Percentiles rank a stretch among this genome's conserved stretches.
Evolutionary conservation across 2,113 vertebrate genomes (phyloP).

Genomic region (Uropsilus gracilis): DNA sequence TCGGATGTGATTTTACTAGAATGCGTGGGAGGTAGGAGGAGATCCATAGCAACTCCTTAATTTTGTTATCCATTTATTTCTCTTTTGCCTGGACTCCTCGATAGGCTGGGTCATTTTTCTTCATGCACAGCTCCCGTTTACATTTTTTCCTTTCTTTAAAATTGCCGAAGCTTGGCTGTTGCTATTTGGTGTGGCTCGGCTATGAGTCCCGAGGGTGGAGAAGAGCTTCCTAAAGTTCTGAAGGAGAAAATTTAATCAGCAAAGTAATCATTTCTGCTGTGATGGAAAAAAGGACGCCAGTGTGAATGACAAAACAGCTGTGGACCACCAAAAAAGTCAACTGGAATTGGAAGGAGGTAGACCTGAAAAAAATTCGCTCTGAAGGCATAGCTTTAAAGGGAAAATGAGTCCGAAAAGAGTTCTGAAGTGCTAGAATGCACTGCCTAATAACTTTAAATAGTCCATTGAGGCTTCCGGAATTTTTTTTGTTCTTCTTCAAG

Average conservation of each 20-base stretch:
- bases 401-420: conserved; percentile 85
- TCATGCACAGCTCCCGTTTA: neutral
- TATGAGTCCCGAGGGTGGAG: conserved; percentile 64
- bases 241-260: conserved; percentile 87
- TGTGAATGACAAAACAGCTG: conserved; percentile 81
- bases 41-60: neutral
- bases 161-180: conserved; percentile 17
- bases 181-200: conserved; percentile 36
- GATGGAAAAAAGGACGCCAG: conserved; percentile 69
- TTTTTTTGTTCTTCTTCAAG: conserved; percentile 90
- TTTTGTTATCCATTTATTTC: conserved; percentile 10
- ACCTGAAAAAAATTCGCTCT: conserved; percentile 83
- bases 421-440: conserved; percentile 86
- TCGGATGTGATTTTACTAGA: neutral
- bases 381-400: conserved; percentile 84
- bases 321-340: conserved; percentile 86
- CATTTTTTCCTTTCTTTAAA: conserved; percentile 28
- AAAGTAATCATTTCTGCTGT: conserved; percentile 88
- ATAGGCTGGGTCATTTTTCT: neutral
- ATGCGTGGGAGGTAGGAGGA: neutral
- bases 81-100: conserved; percentile 61
- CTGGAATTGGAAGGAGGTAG: conserved; percentile 80
- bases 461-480: conserved; percentile 90
- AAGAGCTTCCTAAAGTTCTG: conserved; percentile 85
- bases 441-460: conserved; percentile 91